Percentiles rank a stretch among this genome's conserved stretches.
Evolutionary conservation across 1,140 invertebrate genomes (phyloP).

Genomic region (Pogonus chalceus): DNA sequence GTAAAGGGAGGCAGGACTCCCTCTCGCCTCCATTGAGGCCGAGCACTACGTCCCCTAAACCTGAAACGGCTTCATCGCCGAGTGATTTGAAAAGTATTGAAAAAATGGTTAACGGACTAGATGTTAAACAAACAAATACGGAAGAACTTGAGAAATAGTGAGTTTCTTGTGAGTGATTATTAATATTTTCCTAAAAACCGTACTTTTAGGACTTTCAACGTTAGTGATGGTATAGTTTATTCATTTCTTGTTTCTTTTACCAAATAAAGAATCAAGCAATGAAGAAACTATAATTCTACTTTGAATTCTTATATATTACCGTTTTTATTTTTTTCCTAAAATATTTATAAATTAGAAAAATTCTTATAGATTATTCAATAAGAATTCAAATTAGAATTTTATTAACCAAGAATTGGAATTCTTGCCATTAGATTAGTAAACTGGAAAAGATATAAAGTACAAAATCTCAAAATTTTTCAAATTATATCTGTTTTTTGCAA

Average conservation of each 20-base stretch:
- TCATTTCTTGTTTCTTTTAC: too few species aligned
- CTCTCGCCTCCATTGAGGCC: constrained; percentile 41
- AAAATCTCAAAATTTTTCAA: too few species aligned
- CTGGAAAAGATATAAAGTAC: not conserved
- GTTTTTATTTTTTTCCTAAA: too few species aligned
- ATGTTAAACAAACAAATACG: constrained; percentile 51
- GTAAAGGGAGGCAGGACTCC: constrained; percentile 36
- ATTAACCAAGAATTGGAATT: not conserved
- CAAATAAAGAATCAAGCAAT: too few species aligned
- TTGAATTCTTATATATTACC: too few species aligned
- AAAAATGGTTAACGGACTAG: constrained; percentile 91
- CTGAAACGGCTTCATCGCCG: constrained; percentile 37
- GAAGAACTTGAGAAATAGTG: constrained; percentile 25
- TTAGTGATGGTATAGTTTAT: not conserved
- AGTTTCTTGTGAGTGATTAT: not conserved
- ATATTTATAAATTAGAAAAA: not conserved
- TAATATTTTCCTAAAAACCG: not conserved
- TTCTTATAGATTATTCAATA: not conserved
- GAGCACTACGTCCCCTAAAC: constrained; percentile 33
- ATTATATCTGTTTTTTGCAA: too few species aligned
- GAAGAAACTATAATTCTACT: too few species aligned
- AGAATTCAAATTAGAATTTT: not conserved
- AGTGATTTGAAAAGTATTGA: constrained; percentile 89
- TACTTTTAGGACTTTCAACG: not conserved
- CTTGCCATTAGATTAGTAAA: not conserved